Base-by-base conservation (phyloP, 2,888 invertebrate species). In the Linhomoeus sp. region DNA sequence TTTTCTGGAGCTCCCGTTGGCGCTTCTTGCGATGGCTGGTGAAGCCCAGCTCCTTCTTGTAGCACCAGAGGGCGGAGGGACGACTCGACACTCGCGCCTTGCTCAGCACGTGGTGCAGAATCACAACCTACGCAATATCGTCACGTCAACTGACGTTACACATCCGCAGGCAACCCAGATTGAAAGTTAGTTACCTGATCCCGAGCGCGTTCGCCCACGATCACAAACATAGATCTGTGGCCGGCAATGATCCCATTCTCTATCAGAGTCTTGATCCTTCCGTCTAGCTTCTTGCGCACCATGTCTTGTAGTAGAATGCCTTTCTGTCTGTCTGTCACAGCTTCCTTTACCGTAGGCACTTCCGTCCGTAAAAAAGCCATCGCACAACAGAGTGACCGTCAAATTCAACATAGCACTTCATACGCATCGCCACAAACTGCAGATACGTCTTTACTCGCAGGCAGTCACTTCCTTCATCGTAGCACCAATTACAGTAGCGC, bases 31-130 rank as follows among this genome's bases (percentile, higher is more conserved):
- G 78, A 65, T 90, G 84, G 63, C 87, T 81, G 69, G 80, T 81
- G 54, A 85, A 84, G 25, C 82, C 83, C 57, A 86, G 77, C 63
- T 87, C 84, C 77, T 92, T 75, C 60, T 97, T 99, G 67, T 97
- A 97, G 66, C 97, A 97, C 97, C 97, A 97, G 14, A 97, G 70
- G 1, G 99, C 87, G 40, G 80, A 80, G 0, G 94, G 94, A 38
- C 92, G 74, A 0, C 88, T 78, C 68, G 86, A 86, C 0, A 92
- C 80, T 44, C 80, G 78, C 1, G 92, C 82, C 70, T 97, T 97
- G 0, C 87, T 80, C 41, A 99, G 70, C 78, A 99, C 90, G 63
- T 97, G 92, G 72, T 97, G 92, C 3, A 99, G 71, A 64, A 92
- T 84, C 5, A 90, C 87, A 17, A 92, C 83, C 86, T 87, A 58